These are phyloP conservation scores for Balanococcus diminutus DNA, from an alignment of 2,888 invertebrate species.

Conservation along the genomic window DNA sequence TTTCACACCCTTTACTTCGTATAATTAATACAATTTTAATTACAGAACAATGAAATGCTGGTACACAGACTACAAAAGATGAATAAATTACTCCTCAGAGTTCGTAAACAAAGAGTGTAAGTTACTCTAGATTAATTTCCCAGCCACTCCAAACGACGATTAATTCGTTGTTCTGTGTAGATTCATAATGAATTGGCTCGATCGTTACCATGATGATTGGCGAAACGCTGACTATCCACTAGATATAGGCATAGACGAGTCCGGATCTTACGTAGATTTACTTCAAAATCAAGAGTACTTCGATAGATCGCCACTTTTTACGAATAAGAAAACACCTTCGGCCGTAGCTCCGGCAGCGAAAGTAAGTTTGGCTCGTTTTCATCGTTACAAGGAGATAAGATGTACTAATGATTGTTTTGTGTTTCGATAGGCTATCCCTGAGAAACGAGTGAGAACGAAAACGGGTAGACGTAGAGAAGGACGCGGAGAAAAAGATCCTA, in stretches of 20 bases:
- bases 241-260: constrained; percentile 55
- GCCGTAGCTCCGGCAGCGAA: constrained; percentile 56
- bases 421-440: background rate
- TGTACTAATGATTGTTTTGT: background rate
- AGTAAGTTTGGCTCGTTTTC: constrained; percentile 49
- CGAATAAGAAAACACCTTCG: constrained; percentile 60
- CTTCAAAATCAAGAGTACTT: constrained; percentile 42
- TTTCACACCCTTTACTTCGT: background rate
- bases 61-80: constrained; percentile 74
- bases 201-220: constrained; percentile 74
- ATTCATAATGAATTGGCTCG: constrained; percentile 71
- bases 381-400: background rate
- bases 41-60: constrained; percentile 74
- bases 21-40: background rate
- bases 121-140: constrained; percentile 56
- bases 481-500: constrained; percentile 73
- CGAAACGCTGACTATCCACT: constrained; percentile 63
- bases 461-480: constrained; percentile 67
- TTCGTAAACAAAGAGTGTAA: constrained; percentile 70
- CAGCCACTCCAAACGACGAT: too few relatives aligned
- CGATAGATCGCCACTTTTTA: constrained; percentile 39
- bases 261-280: constrained; percentile 42
- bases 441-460: constrained; percentile 43
- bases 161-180: constrained; percentile 62
- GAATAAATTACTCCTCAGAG: constrained; percentile 71